A percentile compares a stretch with the other conserved stretches of the same genome.
Conservation (phyloP, 2,888 invertebrate genomes). For the Pachycephus smyrnensis region DNA sequence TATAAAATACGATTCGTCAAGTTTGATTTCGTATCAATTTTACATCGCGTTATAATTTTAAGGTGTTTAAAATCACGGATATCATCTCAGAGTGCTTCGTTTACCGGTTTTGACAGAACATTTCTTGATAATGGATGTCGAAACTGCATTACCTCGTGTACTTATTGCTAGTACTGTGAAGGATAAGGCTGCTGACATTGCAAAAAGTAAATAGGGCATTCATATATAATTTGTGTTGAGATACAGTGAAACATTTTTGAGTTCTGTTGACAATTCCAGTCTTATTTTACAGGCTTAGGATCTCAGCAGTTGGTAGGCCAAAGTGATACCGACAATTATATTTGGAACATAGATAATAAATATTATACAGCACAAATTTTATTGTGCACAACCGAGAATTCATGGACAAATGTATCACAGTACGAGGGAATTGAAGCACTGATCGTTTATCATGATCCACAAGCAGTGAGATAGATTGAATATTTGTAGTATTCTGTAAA, state of each 20-base stretch:
- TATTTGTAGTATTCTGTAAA: neutral
- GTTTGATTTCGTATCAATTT: neutral
- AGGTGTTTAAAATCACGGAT: neutral
- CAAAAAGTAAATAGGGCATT: slow-evolving; percentile 47
- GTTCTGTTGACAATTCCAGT: neutral
- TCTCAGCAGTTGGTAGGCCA: slow-evolving; percentile 52
- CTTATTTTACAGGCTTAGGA: slow-evolving; percentile 47
- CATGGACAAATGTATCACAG: slow-evolving; percentile 67
- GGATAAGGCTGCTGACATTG: slow-evolving; percentile 53
- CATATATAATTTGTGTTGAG: neutral
- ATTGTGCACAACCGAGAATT: slow-evolving; percentile 69
- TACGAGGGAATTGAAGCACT: slow-evolving; percentile 71
- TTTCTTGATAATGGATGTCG: slow-evolving; percentile 39
- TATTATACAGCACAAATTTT: slow-evolving; percentile 77
- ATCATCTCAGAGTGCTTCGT: neutral
- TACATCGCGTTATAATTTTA: neutral
- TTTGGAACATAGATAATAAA: slow-evolving; percentile 77
- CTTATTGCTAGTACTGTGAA: slow-evolving; percentile 50
- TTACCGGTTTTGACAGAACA: slow-evolving; percentile 14
- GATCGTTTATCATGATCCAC: slow-evolving; percentile 74
- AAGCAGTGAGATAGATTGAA: slow-evolving; percentile 53
- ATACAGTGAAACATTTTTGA: neutral
- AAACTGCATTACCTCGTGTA: slow-evolving; percentile 45
- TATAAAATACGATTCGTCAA: neutral
- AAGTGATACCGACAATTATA: slow-evolving; percentile 59